These are phyloP conservation scores for Yoshiicerus persimilis DNA, from an alignment of 1,140 invertebrate species.

Conservation along the genomic window DNA sequence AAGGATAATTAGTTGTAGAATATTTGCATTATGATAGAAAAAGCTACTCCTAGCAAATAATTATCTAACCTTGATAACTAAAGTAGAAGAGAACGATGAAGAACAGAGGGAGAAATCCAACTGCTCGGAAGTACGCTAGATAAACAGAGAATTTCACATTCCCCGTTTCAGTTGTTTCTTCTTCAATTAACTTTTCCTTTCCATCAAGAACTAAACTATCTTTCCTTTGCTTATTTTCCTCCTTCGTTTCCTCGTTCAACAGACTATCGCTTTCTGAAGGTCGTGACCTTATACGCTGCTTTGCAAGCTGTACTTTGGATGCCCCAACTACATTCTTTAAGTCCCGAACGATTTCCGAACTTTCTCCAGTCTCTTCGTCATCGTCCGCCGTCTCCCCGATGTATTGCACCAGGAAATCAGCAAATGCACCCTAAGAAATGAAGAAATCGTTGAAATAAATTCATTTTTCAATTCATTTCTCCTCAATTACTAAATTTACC, in stretches of 20 bases:
- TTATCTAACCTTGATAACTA: constrained; percentile 39
- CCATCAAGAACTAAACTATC: neutral
- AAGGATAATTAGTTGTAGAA: constrained; percentile 57
- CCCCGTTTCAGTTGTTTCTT: constrained; percentile 85
- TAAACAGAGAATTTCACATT: constrained; percentile 87
- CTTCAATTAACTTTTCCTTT: constrained; percentile 67
- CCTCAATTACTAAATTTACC: constrained; percentile 29
- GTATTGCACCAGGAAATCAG: constrained; percentile 49
- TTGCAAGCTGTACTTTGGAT: neutral
- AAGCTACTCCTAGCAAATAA: neutral
- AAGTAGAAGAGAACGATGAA: constrained; percentile 73
- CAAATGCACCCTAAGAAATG: constrained; percentile 48
- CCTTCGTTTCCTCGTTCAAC: neutral
- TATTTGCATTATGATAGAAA: neutral
- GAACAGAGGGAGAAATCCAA: constrained; percentile 72
- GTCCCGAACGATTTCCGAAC: neutral
- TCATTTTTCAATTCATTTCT: neutral
- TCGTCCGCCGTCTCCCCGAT: neutral
- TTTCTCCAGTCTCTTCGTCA: neutral
- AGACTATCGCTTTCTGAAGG: neutral
- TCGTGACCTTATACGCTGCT: neutral
- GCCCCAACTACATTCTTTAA: neutral
- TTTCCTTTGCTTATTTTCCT: constrained; percentile 47
- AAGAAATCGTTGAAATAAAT: neutral
- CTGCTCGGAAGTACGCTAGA: constrained; percentile 81